Evolutionary conservation across 2,797 vertebrate genomes (phyloP), one percentile per base, ranked within the genome.

Genomic region (Phalloptychus januarius): DNA sequence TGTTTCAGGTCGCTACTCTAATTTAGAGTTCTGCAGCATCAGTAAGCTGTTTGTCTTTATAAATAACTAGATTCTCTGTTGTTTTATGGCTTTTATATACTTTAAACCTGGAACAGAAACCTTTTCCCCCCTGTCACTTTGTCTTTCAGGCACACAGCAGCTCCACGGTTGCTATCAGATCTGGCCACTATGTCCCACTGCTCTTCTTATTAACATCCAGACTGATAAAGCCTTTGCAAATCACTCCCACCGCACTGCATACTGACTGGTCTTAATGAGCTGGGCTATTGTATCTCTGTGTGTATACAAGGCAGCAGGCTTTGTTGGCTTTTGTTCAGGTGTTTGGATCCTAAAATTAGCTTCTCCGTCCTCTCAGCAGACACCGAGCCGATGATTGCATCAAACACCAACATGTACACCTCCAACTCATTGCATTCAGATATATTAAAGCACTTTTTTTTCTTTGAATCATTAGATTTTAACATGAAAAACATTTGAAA

Each of bases 201-300:
- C 89, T 88, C 82, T 82, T 83, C 87, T 50, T 83, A 87, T 91
- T 92, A 90, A 86, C 88, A 90, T 81, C 87, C 85, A 88, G 75
- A 58, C 85, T 78, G 88, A 93, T 91, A 90, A 86, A 85, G 80
- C 80, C 74, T 84, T 82, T 79, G 76, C 83, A 87, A 88, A 85
- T 91, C 89, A 83, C 78, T 82, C 79, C 82, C 82, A 75, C 52
- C 67, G 61, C 83, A 67, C 83, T 56, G 77, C 83, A 83, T 72
- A 76, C 86, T 79, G 84, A 80, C 89, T 85, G 77, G 72, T 71
- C 78, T 86, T 87, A 87, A 88, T 90, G 85, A 86, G 83, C 82
- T 83, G 67, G 84, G 79, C 25, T 80, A 56, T 52, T 78, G 77
- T 73, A 48, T 81, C 48, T 75, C n/a, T 79, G 58, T 84, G 73